phyloP scores from a whole-genome alignment of 2,797 vertebrate species.

The Eurystomus glaucurus region DNA sequence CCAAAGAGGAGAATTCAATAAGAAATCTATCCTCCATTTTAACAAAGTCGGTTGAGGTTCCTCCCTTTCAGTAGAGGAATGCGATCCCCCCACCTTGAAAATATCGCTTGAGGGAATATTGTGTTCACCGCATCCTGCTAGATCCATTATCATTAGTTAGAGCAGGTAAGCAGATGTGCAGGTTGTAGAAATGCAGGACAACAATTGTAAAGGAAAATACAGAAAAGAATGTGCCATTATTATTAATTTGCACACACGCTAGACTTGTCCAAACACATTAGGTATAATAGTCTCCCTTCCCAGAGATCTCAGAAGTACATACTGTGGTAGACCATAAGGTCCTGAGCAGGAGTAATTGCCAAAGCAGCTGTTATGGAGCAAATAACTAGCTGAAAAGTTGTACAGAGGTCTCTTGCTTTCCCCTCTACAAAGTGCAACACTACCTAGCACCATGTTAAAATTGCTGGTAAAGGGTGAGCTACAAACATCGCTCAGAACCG shows the following conservation, averaged over 20 bases:
- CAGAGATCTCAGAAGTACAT: constrained; percentile 62
- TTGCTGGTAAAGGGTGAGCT: neutral
- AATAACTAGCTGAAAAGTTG: constrained; percentile 38
- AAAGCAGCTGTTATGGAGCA: constrained; percentile 72
- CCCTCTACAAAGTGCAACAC: neutral
- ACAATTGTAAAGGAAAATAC: constrained; percentile 65
- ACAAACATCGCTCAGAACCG: neutral
- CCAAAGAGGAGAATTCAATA: neutral
- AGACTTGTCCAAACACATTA: constrained; percentile 76
- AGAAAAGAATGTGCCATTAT: constrained; percentile 17
- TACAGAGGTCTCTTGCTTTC: constrained; percentile 39
- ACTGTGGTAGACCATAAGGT: constrained; percentile 63
- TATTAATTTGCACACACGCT: constrained; percentile 75
- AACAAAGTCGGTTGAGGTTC: constrained; percentile 6
- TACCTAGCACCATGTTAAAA: neutral
- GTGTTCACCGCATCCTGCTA: constrained; percentile 63
- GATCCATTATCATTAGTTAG: constrained; percentile 70
- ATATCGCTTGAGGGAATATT: constrained; percentile 55
- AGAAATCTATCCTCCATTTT: neutral
- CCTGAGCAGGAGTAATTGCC: constrained; percentile 73
- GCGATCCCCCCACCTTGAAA: neutral
- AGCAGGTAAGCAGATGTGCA: constrained; percentile 80
- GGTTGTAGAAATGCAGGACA: constrained; percentile 52
- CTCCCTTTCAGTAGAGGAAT: neutral
- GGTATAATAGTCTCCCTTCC: constrained; percentile 61